Base-by-base conservation (phyloP, 2,113 vertebrate species). In the Calcarius ornatus region DNA sequence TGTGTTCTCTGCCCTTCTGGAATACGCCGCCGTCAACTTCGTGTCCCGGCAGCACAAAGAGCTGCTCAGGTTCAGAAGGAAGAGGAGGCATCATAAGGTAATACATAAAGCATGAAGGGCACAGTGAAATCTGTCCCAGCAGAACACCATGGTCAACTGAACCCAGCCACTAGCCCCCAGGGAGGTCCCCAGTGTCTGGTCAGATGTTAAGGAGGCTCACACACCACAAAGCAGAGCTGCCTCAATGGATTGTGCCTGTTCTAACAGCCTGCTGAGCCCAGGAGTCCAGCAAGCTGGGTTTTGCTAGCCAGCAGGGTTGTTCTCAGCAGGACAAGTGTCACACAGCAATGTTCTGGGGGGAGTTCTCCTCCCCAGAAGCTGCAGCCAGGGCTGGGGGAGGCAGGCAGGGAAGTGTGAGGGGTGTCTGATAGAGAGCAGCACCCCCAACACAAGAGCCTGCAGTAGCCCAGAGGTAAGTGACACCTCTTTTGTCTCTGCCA, bases 1-100 rank as follows among this genome's bases (percentile, higher is more conserved):
- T 45, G 99, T 99, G 84, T 99, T 99, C 98, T 99, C 99, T 0
- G 99, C 99, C 12, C 98, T 99, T 92, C 98, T 99, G 80, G 99
- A 99, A 88, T 99, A 99, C 0, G 99, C 99, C 8, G 99, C 99
- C 0, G 99, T 99, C 97, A 99, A 99, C 98, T 99, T 99, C 14
- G 99, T 99, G 89, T 99, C 99, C 72, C 98, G 99, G 90, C 99
- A 99, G 97, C 99, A 99, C 98, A 99, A 99, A 97, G 99, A 99
- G 97, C 98, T 99, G 95, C 98, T 99, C 97, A 99, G 99, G 95
- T 99, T 99, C 98, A 98, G 99, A 75, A 98, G 99, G 97, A 99
- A 98, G 98, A 98, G 99, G 94, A 98, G 99, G 95, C 99, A 99
- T 90, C 99, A 99, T 96, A 99, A 99, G 99, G 99, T 99, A 96